These are phyloP conservation scores for Cynocephalus volans DNA, from an alignment of 2,113 vertebrate species.

Conservation along the genomic window DNA sequence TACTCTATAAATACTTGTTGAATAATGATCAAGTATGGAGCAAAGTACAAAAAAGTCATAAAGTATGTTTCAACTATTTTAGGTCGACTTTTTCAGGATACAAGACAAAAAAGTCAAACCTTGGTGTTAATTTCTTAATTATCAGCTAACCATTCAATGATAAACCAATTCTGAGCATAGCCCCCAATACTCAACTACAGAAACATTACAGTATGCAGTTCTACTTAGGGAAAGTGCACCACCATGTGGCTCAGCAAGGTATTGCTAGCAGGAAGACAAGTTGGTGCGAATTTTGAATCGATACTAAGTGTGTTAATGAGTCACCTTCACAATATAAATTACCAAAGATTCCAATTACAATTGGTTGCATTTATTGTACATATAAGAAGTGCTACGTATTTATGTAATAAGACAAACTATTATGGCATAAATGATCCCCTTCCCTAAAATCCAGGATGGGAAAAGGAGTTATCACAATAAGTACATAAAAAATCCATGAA, in stretches of 20 bases:
- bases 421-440: not conserved
- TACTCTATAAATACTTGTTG: not conserved
- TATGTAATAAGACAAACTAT: not conserved
- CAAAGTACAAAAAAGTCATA: not conserved
- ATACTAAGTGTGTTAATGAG: not conserved
- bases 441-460: not conserved
- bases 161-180: not conserved
- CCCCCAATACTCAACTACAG: not conserved
- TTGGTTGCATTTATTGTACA: not conserved
- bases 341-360: not conserved
- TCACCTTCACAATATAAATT: conserved; percentile 8
- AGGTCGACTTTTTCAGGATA: not conserved
- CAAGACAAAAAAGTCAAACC: not conserved
- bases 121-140: not conserved
- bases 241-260: not conserved
- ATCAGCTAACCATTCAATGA: not conserved
- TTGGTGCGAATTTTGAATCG: not conserved
- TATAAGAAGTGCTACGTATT: not conserved
- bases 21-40: not conserved
- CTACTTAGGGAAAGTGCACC: not conserved
- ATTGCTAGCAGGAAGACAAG: not conserved
- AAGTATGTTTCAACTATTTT: not conserved
- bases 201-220: not conserved
- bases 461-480: conserved; percentile 17
- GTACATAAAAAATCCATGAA: not conserved